Conservation (phyloP, 2,113 vertebrate genomes). For the Tauraco erythrolophus region DNA sequence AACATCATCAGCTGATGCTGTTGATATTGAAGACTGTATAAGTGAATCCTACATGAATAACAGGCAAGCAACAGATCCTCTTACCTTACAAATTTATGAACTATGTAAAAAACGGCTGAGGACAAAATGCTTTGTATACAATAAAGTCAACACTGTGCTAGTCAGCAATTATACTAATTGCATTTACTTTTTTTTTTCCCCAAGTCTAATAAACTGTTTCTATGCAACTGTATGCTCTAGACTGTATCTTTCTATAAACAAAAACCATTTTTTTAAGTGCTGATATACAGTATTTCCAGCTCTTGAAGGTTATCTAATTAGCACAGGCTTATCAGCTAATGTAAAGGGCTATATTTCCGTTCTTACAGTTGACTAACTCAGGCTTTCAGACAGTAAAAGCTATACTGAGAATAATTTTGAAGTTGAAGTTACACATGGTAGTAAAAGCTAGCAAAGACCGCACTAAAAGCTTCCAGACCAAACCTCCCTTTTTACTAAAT, state of each 20-base stretch:
- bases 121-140: neutral
- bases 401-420: neutral
- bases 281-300: neutral
- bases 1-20: neutral
- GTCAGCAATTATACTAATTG: neutral
- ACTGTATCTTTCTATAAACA: neutral
- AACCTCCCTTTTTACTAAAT: neutral
- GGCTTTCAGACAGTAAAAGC: neutral
- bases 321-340: neutral
- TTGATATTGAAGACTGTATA: neutral
- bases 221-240: neutral
- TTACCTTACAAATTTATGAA: neutral
- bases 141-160: neutral
- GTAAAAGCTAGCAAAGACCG: neutral
- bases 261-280: neutral
- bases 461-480: neutral
- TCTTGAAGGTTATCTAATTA: neutral
- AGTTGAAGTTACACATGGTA: neutral
- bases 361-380: neutral
- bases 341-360: neutral
- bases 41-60: neutral
- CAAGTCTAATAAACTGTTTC: neutral
- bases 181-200: neutral
- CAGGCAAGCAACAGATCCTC: neutral
- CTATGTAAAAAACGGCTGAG: neutral